Evolutionary conservation across 2,888 invertebrate genomes (phyloP), one percentile per base, ranked within the genome.

Genomic region (Choreutis nemorana): DNA sequence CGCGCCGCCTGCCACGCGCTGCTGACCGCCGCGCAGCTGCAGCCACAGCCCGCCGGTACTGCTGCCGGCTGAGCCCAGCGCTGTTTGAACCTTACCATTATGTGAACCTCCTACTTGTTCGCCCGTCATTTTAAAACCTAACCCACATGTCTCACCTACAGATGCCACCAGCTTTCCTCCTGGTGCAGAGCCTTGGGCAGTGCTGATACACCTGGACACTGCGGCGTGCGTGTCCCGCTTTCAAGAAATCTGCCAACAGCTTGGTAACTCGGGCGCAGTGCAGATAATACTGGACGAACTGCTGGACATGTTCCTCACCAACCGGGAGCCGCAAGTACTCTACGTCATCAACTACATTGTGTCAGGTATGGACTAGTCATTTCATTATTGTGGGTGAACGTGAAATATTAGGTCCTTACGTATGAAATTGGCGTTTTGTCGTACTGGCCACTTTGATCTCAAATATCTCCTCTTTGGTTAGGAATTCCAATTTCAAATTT

Each of bases 241-340:
- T n/a, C 66, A 73, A 25, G 63, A 64, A 10, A 65, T 85, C 21
- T 86, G 85, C 42, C 49, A 46, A 26, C 51, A 81, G 36, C 55
- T 91, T 15, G 85, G 84, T 7, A 57, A 61, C 26, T 72, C 81
- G 3, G 80, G 82, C 27, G 77, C 82, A 29, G 60, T 77, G 0
- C 75, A 80, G 39, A 61, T 87, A 14, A 49, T 90, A 21, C 72
- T 83, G 7, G 86, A 90, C 54, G 72, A 72, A 31, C 70, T 91
- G 31, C 53, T 87, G 13, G 84, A 87, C 24, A 49, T 83, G 30
- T 81, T 87, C 41, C 47, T 62, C 1, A 70, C 75, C 35, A 66
- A 79, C 14, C 50, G 68, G 4, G 68, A 77, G 12, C 58, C 81
- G 36, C 90, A 91, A 62, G 65, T 84, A 3, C 79, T 79, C 4